These are phyloP conservation scores for Delichon dasypus DNA, from an alignment of 2,797 vertebrate genomes.

Conservation along the genomic window DNA sequence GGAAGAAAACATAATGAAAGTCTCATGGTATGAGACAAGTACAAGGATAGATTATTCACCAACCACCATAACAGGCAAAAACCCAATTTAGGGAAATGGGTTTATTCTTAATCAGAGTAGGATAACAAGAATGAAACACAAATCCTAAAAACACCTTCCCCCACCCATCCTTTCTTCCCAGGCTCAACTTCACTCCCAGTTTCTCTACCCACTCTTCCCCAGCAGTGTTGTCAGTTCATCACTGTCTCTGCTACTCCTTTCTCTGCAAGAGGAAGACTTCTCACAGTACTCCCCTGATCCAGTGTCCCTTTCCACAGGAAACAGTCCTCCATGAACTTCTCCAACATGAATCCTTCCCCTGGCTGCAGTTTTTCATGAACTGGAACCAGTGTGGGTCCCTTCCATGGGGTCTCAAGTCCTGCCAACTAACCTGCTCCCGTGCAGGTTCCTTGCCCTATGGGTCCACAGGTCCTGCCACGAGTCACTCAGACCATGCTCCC, in stretches of 20 bases:
- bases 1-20: neutral
- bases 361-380: neutral
- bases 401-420: neutral
- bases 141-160: neutral
- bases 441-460: accelerated
- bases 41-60: neutral
- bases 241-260: neutral
- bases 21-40: neutral
- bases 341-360: neutral
- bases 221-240: neutral
- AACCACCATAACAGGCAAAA: neutral
- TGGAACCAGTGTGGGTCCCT: neutral
- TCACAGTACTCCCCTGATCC: neutral
- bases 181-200: neutral
- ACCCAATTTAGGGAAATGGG: neutral
- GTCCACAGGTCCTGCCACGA: neutral
- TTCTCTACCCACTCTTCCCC: neutral
- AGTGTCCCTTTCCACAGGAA: neutral
- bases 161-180: neutral
- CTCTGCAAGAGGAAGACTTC: neutral
- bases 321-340: neutral
- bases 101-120: neutral
- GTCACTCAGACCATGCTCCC: neutral
- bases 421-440: too few relatives aligned
- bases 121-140: neutral